These are phyloP conservation scores for Podarcis siculus DNA, from an alignment of 2,797 vertebrate species.

Conservation along the genomic window DNA sequence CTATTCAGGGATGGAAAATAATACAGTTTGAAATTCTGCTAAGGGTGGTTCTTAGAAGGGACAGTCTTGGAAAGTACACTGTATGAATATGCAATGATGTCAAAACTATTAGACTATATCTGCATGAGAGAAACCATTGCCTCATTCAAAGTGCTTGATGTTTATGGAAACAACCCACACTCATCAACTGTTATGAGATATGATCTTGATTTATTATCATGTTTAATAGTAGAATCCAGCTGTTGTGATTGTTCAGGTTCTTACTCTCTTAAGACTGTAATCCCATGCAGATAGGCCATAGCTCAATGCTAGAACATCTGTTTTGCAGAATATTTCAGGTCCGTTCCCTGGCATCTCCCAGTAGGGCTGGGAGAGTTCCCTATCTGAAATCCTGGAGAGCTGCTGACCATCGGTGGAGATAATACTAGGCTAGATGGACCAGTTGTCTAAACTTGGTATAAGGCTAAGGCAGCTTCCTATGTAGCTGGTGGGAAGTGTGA, in stretches of 20 bases:
- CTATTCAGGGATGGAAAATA: constrained; percentile 40
- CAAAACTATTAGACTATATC: background rate
- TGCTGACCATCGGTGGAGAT: no score
- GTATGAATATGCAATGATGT: background rate
- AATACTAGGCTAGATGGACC: no score
- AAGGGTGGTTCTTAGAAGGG: background rate
- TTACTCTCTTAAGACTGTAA: background rate
- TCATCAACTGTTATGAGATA: background rate
- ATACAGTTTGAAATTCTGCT: background rate
- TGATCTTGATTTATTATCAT: background rate
- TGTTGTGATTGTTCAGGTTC: background rate
- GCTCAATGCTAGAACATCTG: no score
- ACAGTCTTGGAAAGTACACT: background rate
- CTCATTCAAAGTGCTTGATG: background rate
- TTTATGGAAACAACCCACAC: background rate
- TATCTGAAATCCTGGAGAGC: no score
- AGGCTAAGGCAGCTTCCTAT: no score
- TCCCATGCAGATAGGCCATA: background rate
- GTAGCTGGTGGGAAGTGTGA: no score
- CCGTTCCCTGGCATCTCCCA: no score
- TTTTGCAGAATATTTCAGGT: no score
- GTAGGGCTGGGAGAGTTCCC: no score
- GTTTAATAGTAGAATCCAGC: background rate
- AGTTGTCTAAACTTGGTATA: no score
- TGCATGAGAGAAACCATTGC: background rate